Base-by-base conservation (phyloP, 2,113 vertebrate genomes). In the Zosterops japonicus region DNA sequence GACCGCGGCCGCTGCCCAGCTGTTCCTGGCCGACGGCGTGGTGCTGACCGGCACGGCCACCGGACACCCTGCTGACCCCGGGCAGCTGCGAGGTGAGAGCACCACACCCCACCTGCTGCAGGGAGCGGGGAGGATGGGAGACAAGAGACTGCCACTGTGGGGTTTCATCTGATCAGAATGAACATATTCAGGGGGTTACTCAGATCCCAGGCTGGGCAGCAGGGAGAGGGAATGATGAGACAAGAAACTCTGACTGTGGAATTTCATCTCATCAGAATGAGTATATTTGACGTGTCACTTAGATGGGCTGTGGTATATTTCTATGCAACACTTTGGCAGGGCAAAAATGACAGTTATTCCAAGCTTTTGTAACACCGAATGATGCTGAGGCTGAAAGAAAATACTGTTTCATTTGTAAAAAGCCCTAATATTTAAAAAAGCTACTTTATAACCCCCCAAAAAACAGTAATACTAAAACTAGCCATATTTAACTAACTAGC, bases 21-120 rank as follows among this genome's bases (percentile, higher is more conserved):
- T 99, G 90, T 99, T 99, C 95, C 98, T 98, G 86, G 98, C 98
- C 7, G 99, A 99, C 1, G 98, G 98, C 16, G 76, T 99, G 65
- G 95, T 99, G 93, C 74, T 99, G 96, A 99, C 98, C 4, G 98
- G 99, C 72, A 69, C 91, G 0, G 98, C 98, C 17, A 99, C 98
- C 0, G 98, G 98, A 4, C 61, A 86, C n/a, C 97, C 98, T 3
- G 87, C 98, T 0, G 91, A 98, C 83, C 98, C 98, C 2, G 42
- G 2, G 23, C 98, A 99, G 84, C 97, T 99, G 77, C 96, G 28
- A 96, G 98, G 99, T 99, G 95, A 94, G 80, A 79, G 39, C 20
- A 6, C 21, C 21, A 9, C 3, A 10, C 0, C 27, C 52, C 8
- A 13, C 57, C 33, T 5, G 56, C 47, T 24, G 23, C 47, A 23